A percentile compares a stretch with the other conserved stretches of the same genome.
phyloP scores from a whole-genome alignment of 2,888 invertebrate genomes.

The Eupithecia pulchellata region DNA sequence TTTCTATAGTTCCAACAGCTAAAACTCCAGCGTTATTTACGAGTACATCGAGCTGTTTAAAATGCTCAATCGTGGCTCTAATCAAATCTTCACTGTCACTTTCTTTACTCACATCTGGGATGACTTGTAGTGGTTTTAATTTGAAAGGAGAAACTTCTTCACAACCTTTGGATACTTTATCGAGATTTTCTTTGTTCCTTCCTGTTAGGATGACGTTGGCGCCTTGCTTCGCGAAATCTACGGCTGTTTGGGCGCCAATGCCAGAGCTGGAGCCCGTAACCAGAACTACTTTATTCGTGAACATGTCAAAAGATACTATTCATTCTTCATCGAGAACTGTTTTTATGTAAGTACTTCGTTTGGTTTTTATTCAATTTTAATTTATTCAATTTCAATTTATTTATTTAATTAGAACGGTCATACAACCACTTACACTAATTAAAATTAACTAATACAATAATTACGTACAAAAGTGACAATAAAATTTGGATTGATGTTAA shows the following conservation, averaged over 20 bases:
- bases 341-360: not conserved
- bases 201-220: constrained; percentile 87
- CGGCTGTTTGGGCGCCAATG: constrained; percentile 90
- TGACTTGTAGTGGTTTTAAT: constrained; percentile 82
- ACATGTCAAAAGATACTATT: not conserved
- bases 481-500: no score
- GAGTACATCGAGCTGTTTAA: constrained; percentile 89
- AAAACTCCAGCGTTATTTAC: constrained; percentile 96
- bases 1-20: constrained; percentile 92
- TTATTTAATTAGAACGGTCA: no score
- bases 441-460: no score
- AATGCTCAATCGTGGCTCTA: constrained; percentile 87
- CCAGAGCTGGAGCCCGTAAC: constrained; percentile 91
- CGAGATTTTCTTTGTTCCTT: constrained; percentile 89
- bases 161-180: constrained; percentile 86
- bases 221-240: constrained; percentile 88
- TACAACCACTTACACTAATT: no score
- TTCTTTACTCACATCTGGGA: constrained; percentile 89
- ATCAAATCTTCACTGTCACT: constrained; percentile 88
- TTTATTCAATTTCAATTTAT: no score
- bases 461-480: no score
- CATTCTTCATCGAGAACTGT: not conserved
- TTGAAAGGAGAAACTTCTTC: constrained; percentile 65
- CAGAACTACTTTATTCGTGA: constrained; percentile 81
- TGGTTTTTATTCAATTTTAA: not conserved